phyloP scores from a whole-genome alignment of 2,113 vertebrate species.

The Cardinalis cardinalis region DNA sequence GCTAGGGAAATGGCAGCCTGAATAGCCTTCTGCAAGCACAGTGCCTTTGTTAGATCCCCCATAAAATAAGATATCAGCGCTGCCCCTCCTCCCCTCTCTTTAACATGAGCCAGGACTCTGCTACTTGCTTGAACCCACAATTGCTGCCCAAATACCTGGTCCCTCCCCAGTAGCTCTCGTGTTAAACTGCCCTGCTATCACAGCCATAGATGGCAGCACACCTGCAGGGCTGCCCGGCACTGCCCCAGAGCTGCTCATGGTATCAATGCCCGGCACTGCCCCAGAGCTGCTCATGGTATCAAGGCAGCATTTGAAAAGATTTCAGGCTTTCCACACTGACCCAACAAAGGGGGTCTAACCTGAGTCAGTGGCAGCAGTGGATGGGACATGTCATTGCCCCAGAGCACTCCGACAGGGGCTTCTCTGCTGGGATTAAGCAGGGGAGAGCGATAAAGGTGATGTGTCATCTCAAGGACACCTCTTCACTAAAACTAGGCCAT shows the following conservation, averaged over 20 bases:
- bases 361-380: background rate
- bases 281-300: background rate
- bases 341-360: background rate
- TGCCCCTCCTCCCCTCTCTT: background rate
- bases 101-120: background rate
- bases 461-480: background rate
- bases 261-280: too few relatives aligned
- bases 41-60: background rate
- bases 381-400: background rate
- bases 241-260: background rate
- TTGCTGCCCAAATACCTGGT: background rate
- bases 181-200: background rate
- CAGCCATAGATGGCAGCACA: background rate
- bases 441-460: rapidly evolving
- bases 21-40: rapidly evolving
- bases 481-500: background rate
- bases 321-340: background rate
- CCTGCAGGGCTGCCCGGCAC: background rate
- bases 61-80: background rate
- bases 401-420: rapidly evolving
- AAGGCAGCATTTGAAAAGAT: background rate
- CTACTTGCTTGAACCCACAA: background rate
- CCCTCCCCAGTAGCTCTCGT: background rate
- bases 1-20: background rate
- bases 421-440: rapidly evolving